Base-by-base conservation (phyloP, 2,113 vertebrate species). In the Microtus oregoni region DNA sequence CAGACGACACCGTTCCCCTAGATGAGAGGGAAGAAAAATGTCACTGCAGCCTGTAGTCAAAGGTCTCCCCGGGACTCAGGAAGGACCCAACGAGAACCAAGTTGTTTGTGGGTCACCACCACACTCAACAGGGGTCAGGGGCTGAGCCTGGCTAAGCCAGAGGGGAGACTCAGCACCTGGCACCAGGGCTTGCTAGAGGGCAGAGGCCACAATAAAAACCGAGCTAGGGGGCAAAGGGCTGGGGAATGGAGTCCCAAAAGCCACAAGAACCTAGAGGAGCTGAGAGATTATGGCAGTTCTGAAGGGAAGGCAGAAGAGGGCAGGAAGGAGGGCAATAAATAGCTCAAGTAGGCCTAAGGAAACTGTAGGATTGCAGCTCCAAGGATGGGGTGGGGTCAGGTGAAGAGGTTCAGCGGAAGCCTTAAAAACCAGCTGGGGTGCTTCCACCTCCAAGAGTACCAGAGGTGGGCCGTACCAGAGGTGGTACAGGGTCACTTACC, bases 1-100 rank as follows among this genome's bases (percentile, higher is more conserved):
- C 5, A 5, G 30, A 5, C 5, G 2, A 68, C 12, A 32, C 30
- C 0, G 67, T 68, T 15, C 13, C 67, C 67, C 1, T 68, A 1
- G 67, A 32, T 32, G 67, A 32, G 11, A 30, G 65, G 67, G 67
- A 32, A 68, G 67, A 68, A 68, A 68, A 68, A 30, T 68, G 30
- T 32, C 30, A 68, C 30, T 68, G 67, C 67, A 68, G 67, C 30
- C 67, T 14, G 12, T 32, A 68, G 67, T 32, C 28, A 14, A 28
- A 67, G 11, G 67, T 68, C 67, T 68, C 67, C 30, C 67, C 30
- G 2, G 67, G 67, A 68, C 67, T 32, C 30, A 68, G 13, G 67
- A 58, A 58, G 55, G 12, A 30, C 67, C 67, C 30, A 68, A 68
- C 5, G 67, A 68, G 67, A 68, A 70, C 32, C 68, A 72, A 72